Evolutionary conservation across 2,113 vertebrate species (phyloP).

Genomic region (Sminthopsis crassicaudata): DNA sequence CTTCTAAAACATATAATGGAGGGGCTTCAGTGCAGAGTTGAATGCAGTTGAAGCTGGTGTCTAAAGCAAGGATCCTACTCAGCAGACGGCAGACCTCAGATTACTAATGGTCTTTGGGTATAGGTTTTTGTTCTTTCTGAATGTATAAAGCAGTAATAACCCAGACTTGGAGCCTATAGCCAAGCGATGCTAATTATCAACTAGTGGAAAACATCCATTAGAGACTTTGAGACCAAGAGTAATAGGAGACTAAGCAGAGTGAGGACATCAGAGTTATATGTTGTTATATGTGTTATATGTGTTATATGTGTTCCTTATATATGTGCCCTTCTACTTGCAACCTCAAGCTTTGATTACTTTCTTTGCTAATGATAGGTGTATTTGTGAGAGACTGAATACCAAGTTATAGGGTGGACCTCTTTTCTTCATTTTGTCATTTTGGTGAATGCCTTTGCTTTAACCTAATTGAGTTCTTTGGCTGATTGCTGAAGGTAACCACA

Average conservation of each 20-base stretch:
- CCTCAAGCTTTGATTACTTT: background rate
- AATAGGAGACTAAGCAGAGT: background rate
- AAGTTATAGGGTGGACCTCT: background rate
- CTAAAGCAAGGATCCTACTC: background rate
- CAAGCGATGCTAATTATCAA: background rate
- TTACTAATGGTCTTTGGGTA: background rate
- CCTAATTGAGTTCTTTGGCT: background rate
- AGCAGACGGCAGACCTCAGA: background rate
- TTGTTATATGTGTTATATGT: background rate
- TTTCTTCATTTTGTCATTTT: background rate
- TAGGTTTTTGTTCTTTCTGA: background rate
- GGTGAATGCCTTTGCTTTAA: background rate
- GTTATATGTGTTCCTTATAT: background rate
- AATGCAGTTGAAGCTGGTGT: background rate
- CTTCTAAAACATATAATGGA: background rate
- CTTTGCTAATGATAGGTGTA: background rate
- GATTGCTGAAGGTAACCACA: background rate
- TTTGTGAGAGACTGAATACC: background rate
- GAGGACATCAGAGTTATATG: background rate
- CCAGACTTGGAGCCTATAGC: background rate
- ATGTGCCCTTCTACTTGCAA: background rate
- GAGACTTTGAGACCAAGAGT: background rate
- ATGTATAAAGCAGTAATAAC: background rate
- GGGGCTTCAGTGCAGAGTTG: background rate
- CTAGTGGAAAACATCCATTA: background rate